Evolutionary conservation across 2,888 invertebrate species (phyloP), one percentile per base, ranked within the genome.

Genomic region (Drosophila meridiana): DNA sequence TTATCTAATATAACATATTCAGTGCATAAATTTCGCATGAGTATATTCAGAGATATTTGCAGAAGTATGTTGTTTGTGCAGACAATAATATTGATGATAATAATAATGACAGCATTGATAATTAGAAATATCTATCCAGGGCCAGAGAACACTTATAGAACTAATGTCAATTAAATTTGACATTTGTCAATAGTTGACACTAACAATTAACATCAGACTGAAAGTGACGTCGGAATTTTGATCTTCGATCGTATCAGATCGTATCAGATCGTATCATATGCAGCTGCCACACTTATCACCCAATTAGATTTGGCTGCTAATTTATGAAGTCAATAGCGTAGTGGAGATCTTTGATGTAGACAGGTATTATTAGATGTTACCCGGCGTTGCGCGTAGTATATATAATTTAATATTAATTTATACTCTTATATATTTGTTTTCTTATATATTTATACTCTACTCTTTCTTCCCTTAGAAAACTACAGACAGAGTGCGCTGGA

Each of bases 401-500:
- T 28, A 28, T 40, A 6, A 7, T 20, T 20, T 20, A 20, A 20
- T 20, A 20, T 20, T 20, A 20, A 20, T 20, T 20, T 20, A 20
- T 20, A 20, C 20, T 20, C 20, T 20, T 20, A 20, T 20, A 20
- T 20, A 20, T 20, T 20, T 20, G 7, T 7, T 34, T 7, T 34
- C 6, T 34, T 7, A 6, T 34, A 34, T 34, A 34, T 36, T 34
- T 1, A 34, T 5, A 4, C 14, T 40, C 2, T n/a, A 7, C 6
- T 42, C n/a, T 42, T 48, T 8, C 14, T 4, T 30, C 30, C 26
- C 20, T 7, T 78, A 92, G 93, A 93, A 60, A 90, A 81, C 69
- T 82, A 85, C 64, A 80, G 91, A 72, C 89, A 89, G 65, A 87
- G 90, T 73, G 90, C 90, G 60, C 73, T 93, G 43, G 92, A 93